Evolutionary conservation across 2,888 invertebrate genomes (phyloP).

Genomic region (Cantharis flavilabris): DNA sequence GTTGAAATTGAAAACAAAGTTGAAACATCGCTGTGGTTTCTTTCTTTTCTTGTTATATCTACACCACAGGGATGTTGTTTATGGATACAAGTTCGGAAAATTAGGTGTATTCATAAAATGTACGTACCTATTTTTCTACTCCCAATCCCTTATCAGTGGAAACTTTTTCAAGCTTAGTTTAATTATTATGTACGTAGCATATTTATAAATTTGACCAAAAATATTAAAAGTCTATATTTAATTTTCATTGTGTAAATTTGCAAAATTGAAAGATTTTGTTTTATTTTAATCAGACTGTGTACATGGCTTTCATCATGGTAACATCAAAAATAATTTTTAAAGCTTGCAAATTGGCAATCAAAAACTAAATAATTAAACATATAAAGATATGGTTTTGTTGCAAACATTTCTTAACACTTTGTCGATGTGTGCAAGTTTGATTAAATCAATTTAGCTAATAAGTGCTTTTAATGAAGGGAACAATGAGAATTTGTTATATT

Average conservation of each 20-base stretch:
- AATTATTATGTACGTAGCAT: neutral
- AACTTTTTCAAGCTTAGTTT: neutral
- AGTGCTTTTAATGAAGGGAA: constrained; percentile 18
- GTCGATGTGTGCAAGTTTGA: neutral
- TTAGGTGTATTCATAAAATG: constrained; percentile 20
- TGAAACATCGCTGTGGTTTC: constrained; percentile 2
- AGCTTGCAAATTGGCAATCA: neutral
- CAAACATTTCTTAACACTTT: neutral
- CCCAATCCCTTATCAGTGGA: constrained; percentile 5
- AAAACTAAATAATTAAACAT: neutral
- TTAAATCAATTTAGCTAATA: constrained; percentile 9
- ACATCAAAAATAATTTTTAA: neutral
- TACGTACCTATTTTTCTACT: constrained; percentile 31
- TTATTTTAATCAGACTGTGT: neutral
- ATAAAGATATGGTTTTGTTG: neutral
- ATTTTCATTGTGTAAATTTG: neutral
- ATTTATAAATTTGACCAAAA: neutral
- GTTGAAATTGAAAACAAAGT: constrained; percentile 9
- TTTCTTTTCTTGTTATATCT: neutral
- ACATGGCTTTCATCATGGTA: neutral
- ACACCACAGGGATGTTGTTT: constrained; percentile 9
- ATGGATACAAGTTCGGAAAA: constrained; percentile 9
- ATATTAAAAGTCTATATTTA: neutral
- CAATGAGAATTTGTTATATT: constrained; percentile 9
- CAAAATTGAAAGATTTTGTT: neutral